These are phyloP conservation scores for Copsychus sechellarum DNA, from an alignment of 2,113 vertebrate species.

Conservation along the genomic window DNA sequence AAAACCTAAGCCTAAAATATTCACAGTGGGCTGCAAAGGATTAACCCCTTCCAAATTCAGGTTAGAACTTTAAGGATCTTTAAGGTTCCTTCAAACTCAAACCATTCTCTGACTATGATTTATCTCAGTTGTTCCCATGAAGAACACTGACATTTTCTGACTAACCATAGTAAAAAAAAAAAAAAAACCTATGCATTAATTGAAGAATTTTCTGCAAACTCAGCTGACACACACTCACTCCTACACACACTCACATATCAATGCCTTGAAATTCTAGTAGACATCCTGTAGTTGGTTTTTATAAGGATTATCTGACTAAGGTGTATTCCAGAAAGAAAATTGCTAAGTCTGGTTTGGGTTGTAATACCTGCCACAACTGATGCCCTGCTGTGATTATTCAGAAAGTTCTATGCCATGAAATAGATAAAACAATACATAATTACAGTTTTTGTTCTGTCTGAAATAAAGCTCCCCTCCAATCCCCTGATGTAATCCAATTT, in stretches of 20 bases:
- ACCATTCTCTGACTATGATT: not conserved
- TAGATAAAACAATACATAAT: not conserved
- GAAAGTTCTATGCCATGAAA: not conserved
- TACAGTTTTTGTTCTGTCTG: not conserved
- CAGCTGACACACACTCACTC: not conserved
- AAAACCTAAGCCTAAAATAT: not conserved
- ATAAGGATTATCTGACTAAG: not conserved
- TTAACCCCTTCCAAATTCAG: conserved; percentile 6
- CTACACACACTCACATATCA: fast-evolving
- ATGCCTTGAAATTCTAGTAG: not conserved
- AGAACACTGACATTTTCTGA: not conserved
- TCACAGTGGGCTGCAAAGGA: not conserved
- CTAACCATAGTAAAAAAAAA: not conserved
- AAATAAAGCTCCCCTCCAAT: not conserved
- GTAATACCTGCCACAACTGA: not conserved
- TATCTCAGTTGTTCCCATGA: not conserved
- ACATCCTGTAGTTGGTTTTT: not conserved
- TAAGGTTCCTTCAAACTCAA: not conserved
- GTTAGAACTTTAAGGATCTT: too few species aligned
- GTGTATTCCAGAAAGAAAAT: not conserved
- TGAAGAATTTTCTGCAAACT: not conserved
- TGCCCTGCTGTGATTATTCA: not conserved
- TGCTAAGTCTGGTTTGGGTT: not conserved
- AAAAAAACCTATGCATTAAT: not conserved
- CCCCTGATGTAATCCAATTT: not conserved